Percentiles rank a stretch among this genome's conserved stretches.
These are phyloP conservation scores for Leptopilina myrica DNA, from an alignment of 2,888 invertebrate species.

Conservation along the genomic window DNA sequence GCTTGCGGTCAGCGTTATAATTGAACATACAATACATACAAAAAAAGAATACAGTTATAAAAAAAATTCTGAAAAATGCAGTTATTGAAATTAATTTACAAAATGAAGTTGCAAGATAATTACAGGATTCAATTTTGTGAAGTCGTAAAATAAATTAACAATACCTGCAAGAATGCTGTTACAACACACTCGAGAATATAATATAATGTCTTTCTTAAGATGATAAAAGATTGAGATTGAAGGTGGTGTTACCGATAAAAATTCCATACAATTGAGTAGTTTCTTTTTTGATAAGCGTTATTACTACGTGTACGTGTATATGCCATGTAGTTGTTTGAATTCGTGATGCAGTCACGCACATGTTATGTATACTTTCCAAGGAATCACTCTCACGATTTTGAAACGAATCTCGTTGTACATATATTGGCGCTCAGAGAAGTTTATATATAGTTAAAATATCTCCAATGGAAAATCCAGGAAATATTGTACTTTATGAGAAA, in stretches of 20 bases:
- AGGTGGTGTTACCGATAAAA: conserved; percentile 30
- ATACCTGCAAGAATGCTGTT: neutral
- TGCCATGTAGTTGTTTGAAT: conserved; percentile 32
- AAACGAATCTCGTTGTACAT: conserved; percentile 31
- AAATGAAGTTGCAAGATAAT: conserved; percentile 35
- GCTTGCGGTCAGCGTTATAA: too few species aligned
- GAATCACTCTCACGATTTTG: conserved; percentile 32
- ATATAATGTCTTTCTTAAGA: conserved; percentile 26
- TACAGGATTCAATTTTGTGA: conserved; percentile 10
- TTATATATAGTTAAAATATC: conserved; percentile 25
- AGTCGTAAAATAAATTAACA: conserved; percentile 15
- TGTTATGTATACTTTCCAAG: conserved; percentile 23
- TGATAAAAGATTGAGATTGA: conserved; percentile 33
- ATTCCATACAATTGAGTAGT: conserved; percentile 36
- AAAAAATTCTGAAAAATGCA: too few species aligned
- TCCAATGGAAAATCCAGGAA: conserved; percentile 22
- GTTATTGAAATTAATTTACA: neutral
- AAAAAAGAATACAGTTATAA: too few species aligned
- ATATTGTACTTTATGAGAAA: neutral
- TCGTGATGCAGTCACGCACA: conserved; percentile 37
- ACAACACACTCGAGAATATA: neutral
- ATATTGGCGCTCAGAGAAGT: neutral
- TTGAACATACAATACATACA: too few species aligned
- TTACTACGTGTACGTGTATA: conserved; percentile 34
- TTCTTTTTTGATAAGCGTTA: conserved; percentile 38